These are phyloP conservation scores for Leiothrix lutea DNA, from an alignment of 2,113 vertebrate species.

Conservation along the genomic window DNA sequence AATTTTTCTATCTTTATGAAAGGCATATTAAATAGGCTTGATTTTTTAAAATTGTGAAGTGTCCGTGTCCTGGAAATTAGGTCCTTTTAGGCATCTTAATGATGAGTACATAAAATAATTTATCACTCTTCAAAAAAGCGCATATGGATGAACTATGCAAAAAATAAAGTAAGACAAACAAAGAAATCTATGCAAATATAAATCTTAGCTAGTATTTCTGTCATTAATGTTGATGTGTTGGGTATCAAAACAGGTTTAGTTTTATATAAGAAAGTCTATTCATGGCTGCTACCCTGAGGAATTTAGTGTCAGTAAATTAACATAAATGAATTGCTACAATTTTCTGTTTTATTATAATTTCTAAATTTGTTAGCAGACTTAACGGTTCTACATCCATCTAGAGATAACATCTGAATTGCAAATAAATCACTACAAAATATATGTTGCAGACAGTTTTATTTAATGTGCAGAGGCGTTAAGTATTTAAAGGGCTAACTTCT, in stretches of 20 bases:
- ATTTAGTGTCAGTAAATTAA: constrained; percentile 25
- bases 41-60: not conserved
- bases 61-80: not conserved
- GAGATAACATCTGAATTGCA: constrained; percentile 31
- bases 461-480: not conserved
- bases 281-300: not conserved
- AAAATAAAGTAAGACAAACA: not conserved
- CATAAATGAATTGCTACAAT: not conserved
- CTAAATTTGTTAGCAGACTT: constrained; percentile 16
- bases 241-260: not conserved
- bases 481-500: constrained; percentile 3
- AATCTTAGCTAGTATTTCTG: not conserved
- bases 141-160: not conserved
- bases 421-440: constrained; percentile 41
- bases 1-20: not conserved
- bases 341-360: constrained; percentile 25
- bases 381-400: not conserved
- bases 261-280: not conserved
- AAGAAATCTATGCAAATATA: not conserved
- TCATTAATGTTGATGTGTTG: not conserved
- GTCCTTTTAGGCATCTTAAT: not conserved
- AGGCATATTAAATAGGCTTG: not conserved
- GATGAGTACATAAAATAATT: not conserved
- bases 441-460: not conserved
- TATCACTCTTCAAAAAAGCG: not conserved